phyloP scores from a whole-genome alignment of 1,140 invertebrate genomes.

The Bombus superbus region DNA sequence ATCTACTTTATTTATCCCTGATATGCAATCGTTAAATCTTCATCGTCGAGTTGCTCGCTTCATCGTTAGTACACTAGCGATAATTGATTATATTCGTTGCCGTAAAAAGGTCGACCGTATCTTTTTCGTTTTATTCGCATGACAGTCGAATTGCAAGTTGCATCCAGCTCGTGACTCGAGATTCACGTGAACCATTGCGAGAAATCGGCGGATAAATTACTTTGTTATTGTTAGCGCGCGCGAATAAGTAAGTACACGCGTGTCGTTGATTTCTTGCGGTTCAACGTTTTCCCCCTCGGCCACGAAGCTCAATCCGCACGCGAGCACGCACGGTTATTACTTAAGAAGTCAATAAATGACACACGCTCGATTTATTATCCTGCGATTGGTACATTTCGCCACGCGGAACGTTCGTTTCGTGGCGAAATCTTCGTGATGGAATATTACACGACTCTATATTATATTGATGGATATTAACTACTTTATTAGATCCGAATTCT shows the following conservation, averaged over 20 bases:
- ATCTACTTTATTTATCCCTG: background rate
- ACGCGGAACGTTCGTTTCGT: background rate
- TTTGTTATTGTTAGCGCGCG: constrained; percentile 16
- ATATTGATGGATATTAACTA: background rate
- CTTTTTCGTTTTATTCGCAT: background rate
- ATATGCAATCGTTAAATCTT: background rate
- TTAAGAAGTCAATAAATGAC: constrained; percentile 39
- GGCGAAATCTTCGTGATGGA: background rate
- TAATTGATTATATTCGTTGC: background rate
- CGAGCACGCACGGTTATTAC: constrained; percentile 13
- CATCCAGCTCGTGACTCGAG: background rate
- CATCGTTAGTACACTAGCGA: background rate
- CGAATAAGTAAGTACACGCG: background rate
- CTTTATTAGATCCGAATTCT: background rate
- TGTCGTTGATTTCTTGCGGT: background rate
- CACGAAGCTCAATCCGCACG: background rate
- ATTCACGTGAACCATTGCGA: background rate
- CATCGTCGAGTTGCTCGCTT: background rate
- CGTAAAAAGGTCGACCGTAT: background rate
- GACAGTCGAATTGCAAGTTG: background rate
- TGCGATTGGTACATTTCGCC: constrained; percentile 1
- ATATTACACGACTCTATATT: background rate
- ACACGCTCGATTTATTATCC: background rate
- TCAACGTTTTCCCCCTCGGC: background rate
- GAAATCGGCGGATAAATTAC: constrained; percentile 7